A percentile compares a stretch with the other conserved stretches of the same genome.
phyloP scores from a whole-genome alignment of 2,797 vertebrate species.

The Typhlichthys subterraneus region DNA sequence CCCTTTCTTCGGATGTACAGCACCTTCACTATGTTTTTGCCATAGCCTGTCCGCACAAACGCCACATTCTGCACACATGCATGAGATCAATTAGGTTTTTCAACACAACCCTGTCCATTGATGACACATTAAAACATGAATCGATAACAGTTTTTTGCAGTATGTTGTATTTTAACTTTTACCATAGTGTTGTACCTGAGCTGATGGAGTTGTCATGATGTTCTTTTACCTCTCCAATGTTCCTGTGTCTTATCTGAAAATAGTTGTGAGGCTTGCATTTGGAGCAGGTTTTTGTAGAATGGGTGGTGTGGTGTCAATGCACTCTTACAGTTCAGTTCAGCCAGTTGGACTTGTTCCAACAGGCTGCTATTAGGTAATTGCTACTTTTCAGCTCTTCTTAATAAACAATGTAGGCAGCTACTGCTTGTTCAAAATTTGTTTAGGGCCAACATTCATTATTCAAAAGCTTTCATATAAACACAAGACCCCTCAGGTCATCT shows the following conservation, averaged over 20 bases:
- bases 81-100: conserved; percentile 13
- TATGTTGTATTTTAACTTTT: neutral
- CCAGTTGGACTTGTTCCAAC: neutral
- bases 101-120: neutral
- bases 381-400: too few species aligned
- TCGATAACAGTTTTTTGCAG: neutral
- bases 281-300: conserved; percentile 47
- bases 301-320: conserved; percentile 46
- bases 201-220: conserved; percentile 54
- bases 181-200: conserved; percentile 60
- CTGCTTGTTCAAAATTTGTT: too few species aligned
- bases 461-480: too few species aligned
- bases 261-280: neutral
- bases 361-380: too few species aligned
- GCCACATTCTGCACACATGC: conserved; percentile 80
- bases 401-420: too few species aligned
- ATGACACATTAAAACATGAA: neutral
- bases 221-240: conserved; percentile 8
- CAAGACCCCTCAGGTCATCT: too few species aligned
- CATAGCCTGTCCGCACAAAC: conserved; percentile 91
- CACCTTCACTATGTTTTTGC: conserved; percentile 90
- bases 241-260: conserved; percentile 13
- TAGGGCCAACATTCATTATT: too few species aligned
- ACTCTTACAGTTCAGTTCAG: neutral
- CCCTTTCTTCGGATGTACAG: conserved; percentile 83